These are phyloP conservation scores for Himantopus leucocephalus DNA, from an alignment of 2,113 vertebrate species.

Conservation along the genomic window DNA sequence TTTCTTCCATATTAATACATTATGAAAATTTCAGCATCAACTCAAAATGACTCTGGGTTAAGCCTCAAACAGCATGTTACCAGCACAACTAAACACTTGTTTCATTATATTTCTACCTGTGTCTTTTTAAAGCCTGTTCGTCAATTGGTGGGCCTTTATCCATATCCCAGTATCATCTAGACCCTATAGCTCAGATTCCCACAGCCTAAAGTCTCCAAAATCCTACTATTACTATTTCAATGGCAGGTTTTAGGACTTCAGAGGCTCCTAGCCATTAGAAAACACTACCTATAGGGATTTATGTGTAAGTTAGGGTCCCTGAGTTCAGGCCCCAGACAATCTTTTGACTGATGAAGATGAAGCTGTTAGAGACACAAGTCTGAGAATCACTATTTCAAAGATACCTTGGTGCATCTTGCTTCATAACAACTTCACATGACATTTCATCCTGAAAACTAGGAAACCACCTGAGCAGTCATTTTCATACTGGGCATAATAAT, in stretches of 20 bases:
- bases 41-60: background rate
- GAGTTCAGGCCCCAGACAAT: background rate
- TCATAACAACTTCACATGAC: background rate
- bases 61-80: background rate
- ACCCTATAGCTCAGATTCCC: background rate
- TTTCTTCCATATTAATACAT: accelerated
- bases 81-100: background rate
- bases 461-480: background rate
- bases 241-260: background rate
- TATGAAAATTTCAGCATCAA: background rate
- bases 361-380: background rate
- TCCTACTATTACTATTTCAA: background rate
- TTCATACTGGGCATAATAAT: background rate
- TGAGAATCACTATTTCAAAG: background rate
- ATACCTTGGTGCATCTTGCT: background rate
- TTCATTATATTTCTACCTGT: background rate
- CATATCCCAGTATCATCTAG: background rate
- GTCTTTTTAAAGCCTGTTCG: background rate
- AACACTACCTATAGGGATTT: background rate
- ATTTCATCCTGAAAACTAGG: background rate
- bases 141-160: background rate
- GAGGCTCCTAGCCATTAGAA: background rate
- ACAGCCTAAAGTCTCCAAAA: background rate
- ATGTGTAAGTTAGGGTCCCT: background rate
- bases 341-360: background rate